phyloP scores from a whole-genome alignment of 1,140 invertebrate genomes.

The Tenebrio molitor region DNA sequence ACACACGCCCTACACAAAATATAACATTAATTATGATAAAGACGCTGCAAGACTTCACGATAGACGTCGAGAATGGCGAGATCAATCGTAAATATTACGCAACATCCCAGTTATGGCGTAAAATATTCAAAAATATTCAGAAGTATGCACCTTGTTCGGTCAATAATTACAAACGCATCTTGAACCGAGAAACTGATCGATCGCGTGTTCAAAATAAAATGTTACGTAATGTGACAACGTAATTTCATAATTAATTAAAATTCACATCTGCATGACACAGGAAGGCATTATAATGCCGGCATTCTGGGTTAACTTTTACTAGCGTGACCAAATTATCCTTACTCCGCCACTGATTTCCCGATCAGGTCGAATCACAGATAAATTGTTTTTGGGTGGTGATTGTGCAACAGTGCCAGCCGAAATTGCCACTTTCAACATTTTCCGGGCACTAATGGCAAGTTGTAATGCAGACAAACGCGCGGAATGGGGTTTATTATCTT shows the following conservation, averaged over 20 bases:
- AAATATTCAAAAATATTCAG: slow-evolving; percentile 36
- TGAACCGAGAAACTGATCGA: slow-evolving; percentile 26
- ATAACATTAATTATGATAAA: slow-evolving; percentile 15
- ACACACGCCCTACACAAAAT: background rate
- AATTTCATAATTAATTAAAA: slow-evolving; percentile 42
- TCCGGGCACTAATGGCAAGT: background rate
- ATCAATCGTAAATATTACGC: slow-evolving; percentile 11
- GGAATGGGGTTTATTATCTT: slow-evolving; percentile 8
- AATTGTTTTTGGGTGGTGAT: background rate
- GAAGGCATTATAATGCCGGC: slow-evolving; percentile 11
- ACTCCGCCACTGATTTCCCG: slow-evolving; percentile 7
- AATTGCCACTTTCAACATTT: background rate
- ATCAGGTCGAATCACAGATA: background rate
- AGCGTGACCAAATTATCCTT: background rate
- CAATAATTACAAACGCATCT: slow-evolving; percentile 38
- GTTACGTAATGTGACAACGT: slow-evolving; percentile 28
- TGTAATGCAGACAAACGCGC: background rate
- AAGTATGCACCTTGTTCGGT: slow-evolving; percentile 37
- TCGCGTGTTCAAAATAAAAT: slow-evolving; percentile 16
- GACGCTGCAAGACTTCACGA: slow-evolving; percentile 12
- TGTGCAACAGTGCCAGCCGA: background rate
- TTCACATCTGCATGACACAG: slow-evolving; percentile 43
- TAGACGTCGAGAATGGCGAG: too few relatives aligned
- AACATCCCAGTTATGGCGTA: slow-evolving; percentile 16
- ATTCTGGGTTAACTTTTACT: background rate